Base-by-base conservation (phyloP, 1,140 invertebrate genomes). In the Ooceraea biroi region DNA sequence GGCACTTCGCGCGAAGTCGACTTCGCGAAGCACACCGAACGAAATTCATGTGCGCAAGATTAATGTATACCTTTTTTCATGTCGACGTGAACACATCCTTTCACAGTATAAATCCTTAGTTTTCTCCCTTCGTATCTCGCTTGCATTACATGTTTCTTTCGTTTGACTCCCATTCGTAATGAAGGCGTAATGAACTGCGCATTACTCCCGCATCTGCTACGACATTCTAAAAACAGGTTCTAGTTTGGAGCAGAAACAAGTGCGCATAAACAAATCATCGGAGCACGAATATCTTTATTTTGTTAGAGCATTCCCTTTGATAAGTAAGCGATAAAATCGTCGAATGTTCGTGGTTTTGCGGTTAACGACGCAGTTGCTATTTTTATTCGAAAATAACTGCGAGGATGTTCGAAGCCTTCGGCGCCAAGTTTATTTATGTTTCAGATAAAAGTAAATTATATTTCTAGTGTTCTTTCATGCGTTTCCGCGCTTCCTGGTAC, bases 331-430 rank as follows among this genome's bases (percentile, higher is more conserved):
- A 76, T 50, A 36, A 76, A 1, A 46, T 3, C n/a, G n/a, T 41
- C 22, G 3, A 50, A 69, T 12, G 50, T 71, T 71, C n/a, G 27
- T 55, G 30, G 52, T 7, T 22, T 55, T 55, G 52, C 7, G 52
- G 2, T 41, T 25, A 14, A 11, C 71, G 27, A 11, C 4, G 17
- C 10, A 17, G 48, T 74, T 27, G 50, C 25, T 36, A 22, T 63
- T 48, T 76, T 63, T 50, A 76, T 61, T 22, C 3, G 11, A 1
- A 61, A 30, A 61, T 36, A 55, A 17, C 12, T n/a, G n/a, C n/a
- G 12, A 19, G 0, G 48, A 25, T 52, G 7, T 17, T 2, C 60
- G 41, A 12, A 4, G 5, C n/a, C n/a, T n/a, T n/a, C n/a, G n/a
- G n/a, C n/a, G 22, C n/a, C 2, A 27, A 60, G 25, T 8, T 44